Evolutionary conservation across 2,797 vertebrate genomes (phyloP), one percentile per base, ranked within the genome.

Genomic region (Rhabdomys pumilio): DNA sequence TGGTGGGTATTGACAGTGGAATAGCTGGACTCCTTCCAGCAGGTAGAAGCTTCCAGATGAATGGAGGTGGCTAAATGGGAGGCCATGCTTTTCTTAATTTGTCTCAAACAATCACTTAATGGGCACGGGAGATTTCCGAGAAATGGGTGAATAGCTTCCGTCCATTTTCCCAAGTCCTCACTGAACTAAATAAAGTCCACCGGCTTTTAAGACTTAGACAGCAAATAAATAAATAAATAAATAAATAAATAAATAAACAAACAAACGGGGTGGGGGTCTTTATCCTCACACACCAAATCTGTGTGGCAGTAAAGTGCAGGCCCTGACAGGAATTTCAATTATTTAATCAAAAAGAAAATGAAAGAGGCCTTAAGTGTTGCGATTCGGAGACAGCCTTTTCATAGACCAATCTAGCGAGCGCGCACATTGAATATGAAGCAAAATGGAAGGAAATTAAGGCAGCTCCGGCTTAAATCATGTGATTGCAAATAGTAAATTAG

Each of bases 301-400:
- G 98, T 99, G 98, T 98, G 97, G 98, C 98, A 97, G 98, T 99
- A 99, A 99, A 99, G 99, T 99, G 99, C 99, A 99, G 99, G 99
- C 99, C 99, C 99, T 99, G 99, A 99, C 99, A 99, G 99, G 99
- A 99, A 99, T 99, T 99, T 99, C 99, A 99, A 99, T 99, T 99
- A 99, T 99, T 99, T 99, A 99, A 99, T 99, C 99, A 99, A 98
- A 98, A 99, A 98, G 98, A 98, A 99, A 99, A 99, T 99, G 99
- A 99, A 99, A 99, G 99, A 99, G 99, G 98, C 98, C 99, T 99
- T 99, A 99, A 99, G 99, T 99, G 99, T 99, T 99, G 99, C 99
- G 99, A 99, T 99, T 99, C 99, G 99, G 99, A 99, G 99, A 96
- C 96, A 98, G 99, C 99, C 99, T 99, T 98, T 99, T 99, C 99